A percentile compares a stretch with the other conserved stretches of the same genome.
Conservation (phyloP, 2,888 invertebrate genomes). For the Synergus laeviventris region DNA sequence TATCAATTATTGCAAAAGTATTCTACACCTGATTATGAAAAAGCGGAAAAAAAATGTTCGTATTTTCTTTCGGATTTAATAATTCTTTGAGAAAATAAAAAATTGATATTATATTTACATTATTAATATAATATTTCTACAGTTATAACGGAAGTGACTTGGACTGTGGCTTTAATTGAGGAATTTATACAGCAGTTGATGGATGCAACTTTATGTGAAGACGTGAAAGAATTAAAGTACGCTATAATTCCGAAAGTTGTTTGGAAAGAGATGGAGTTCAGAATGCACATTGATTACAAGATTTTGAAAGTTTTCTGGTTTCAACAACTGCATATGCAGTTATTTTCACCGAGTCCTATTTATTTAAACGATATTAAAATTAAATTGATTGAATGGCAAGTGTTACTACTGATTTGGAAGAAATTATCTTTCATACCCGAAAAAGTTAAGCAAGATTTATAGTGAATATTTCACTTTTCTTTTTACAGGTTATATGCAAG, state of each 20-base stretch:
- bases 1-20: conserved; percentile 50
- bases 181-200: conserved; percentile 60
- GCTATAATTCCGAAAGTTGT: conserved; percentile 61
- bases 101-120: not conserved
- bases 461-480: conserved; percentile 15
- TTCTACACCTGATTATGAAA: conserved; percentile 8
- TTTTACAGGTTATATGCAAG: conserved; percentile 60
- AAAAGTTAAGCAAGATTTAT: not conserved
- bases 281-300: conserved; percentile 54
- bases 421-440: too few relatives aligned
- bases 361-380: conserved; percentile 66
- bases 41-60: conserved; percentile 25
- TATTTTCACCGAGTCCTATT: conserved; percentile 63
- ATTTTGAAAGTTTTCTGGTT: conserved; percentile 63
- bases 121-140: conserved; percentile 4
- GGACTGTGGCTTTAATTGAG: conserved; percentile 43
- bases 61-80: not conserved
- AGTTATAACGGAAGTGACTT: conserved; percentile 10
- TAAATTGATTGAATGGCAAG: conserved; percentile 69
- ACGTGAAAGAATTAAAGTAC: conserved; percentile 64
- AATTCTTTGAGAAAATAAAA: not conserved
- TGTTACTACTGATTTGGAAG: conserved; percentile 37
- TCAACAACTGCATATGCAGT: conserved; percentile 65
- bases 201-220: conserved; percentile 55
- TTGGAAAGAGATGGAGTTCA: conserved; percentile 64